phyloP scores from a whole-genome alignment of 2,797 vertebrate genomes.

The Octomys mimax region DNA sequence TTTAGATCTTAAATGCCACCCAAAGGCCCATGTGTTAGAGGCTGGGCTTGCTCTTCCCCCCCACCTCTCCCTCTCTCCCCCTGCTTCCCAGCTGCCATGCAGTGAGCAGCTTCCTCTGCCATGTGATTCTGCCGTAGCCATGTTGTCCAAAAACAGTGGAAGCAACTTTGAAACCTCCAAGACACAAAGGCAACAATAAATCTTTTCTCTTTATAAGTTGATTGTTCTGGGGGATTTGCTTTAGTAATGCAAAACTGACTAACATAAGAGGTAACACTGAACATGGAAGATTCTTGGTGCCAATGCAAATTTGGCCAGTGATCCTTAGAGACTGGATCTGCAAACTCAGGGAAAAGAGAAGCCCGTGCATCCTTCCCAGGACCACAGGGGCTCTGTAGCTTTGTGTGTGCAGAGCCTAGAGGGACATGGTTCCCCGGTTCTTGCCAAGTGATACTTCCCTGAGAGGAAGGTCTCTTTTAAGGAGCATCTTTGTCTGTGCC shows the following conservation, averaged over 20 bases:
- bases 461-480: not conserved
- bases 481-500: not conserved
- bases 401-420: not conserved
- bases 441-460: not conserved
- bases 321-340: not conserved
- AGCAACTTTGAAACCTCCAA: not conserved
- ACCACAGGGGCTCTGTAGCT: not conserved
- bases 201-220: not conserved
- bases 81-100: not conserved
- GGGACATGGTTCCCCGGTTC: not conserved
- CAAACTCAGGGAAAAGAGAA: not conserved
- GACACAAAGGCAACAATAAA: not conserved
- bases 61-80: not conserved
- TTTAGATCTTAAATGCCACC: not conserved
- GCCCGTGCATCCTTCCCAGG: not conserved
- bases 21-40: not conserved
- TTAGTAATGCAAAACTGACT: no score
- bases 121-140: not conserved
- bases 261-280: not conserved
- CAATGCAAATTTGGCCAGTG: not conserved
- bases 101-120: not conserved
- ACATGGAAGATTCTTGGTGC: not conserved
- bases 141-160: not conserved
- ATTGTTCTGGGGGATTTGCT: not conserved
- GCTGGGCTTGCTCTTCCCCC: not conserved